Base-by-base conservation (phyloP, 2,888 invertebrate species). In the Calameuta filiformis region DNA sequence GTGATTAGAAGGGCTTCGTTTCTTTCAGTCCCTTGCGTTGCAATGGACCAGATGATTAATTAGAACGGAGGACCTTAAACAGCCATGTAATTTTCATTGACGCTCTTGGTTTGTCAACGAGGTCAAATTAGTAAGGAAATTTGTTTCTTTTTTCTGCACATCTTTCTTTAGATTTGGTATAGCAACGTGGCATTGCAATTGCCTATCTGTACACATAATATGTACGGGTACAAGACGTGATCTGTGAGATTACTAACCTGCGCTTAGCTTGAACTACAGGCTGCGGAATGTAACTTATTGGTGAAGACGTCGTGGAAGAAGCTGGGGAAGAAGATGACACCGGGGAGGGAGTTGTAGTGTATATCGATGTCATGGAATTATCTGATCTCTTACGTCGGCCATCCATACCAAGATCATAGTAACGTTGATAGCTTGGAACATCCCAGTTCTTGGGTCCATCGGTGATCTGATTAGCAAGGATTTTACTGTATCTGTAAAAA, bases 381-480 rank as follows among this genome's bases (percentile, higher is more conserved):
- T 89, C 89, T 68, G 89, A 89, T 40, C 89, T 83, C 77, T 90
- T 90, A 40, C 90, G 88, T 33, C 90, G 88, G 68, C 89, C 88
- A 23, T 89, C 89, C 40, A 56, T 56, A 37, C 80, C 82, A 77
- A 84, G 35, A 76, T 76, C 79, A 76, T 87, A 87, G 76, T 89
- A 89, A 12, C 86, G 87, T 4, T 86, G 83, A 73, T 89, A 88
- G 6, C 85, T 80, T 6, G 87, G 82, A 3, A 85, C 75, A 73
- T 89, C 84, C 87, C 88, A 86, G 40, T 84, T 83, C 40, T 86
- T 85, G 4, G 88, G 82, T 4, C 84, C 84, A n/a, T 89, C 87
- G 33, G 84, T 86, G 30, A 88, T 76, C 71, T 89, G 89, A 78
- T 88, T 90, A 69, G 87, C 81, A 75, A 88, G 79, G n/a, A 89